phyloP scores from a whole-genome alignment of 2,113 vertebrate genomes.

The Anser cygnoides region DNA sequence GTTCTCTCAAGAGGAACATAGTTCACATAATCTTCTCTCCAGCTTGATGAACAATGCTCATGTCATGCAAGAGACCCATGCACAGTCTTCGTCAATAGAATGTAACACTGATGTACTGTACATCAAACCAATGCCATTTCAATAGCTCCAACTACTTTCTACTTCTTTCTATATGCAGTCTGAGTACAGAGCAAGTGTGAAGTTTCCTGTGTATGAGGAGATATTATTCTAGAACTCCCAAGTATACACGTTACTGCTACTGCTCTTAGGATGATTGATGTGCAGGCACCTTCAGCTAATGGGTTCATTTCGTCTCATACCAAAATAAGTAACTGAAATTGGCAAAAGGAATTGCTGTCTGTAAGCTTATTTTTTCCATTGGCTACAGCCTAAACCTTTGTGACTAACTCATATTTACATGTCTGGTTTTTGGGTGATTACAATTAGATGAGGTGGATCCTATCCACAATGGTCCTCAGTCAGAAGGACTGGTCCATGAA shows the following conservation, averaged over 20 bases:
- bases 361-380: neutral
- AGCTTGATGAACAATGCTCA: neutral
- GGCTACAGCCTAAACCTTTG: neutral
- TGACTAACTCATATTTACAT: neutral
- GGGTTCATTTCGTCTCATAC: neutral
- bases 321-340: neutral
- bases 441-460: neutral
- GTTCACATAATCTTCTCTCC: neutral
- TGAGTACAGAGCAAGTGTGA: neutral
- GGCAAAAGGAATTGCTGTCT: neutral
- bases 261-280: neutral
- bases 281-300: neutral
- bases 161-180: neutral
- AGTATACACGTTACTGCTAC: neutral
- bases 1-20: neutral
- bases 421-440: neutral
- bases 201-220: neutral
- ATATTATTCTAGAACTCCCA: neutral
- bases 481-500: neutral
- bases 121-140: no score
- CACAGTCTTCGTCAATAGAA: neutral
- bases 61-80: rapidly evolving
- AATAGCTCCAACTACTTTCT: neutral
- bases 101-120: rapidly evolving
- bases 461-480: neutral